A percentile compares a stretch with the other conserved stretches of the same genome.
Evolutionary conservation across 2,888 invertebrate genomes (phyloP).

Genomic region (Microplitis manilae): DNA sequence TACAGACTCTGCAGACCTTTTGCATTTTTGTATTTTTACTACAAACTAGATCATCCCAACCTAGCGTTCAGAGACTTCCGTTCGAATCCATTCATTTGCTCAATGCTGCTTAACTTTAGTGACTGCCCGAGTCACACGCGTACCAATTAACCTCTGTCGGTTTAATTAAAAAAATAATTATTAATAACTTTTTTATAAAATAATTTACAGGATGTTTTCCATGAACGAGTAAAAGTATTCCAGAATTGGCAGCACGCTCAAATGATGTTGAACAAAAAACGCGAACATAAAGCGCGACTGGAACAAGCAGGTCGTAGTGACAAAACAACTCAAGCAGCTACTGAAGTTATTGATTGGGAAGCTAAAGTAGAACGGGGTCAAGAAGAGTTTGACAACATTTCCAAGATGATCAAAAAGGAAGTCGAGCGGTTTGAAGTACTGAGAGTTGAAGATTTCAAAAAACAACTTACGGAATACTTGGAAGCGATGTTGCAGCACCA

Average conservation of each 20-base stretch:
- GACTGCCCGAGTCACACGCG: neutral
- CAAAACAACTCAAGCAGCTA: constrained; percentile 88
- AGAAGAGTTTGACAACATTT: constrained; percentile 96
- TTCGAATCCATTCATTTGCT: too few relatives aligned
- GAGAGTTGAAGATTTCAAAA: constrained; percentile 91
- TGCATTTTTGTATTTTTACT: too few relatives aligned
- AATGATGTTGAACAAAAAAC: constrained; percentile 91
- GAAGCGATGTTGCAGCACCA: constrained; percentile 96
- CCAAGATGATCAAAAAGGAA: constrained; percentile 93
- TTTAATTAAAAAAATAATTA: too few relatives aligned
- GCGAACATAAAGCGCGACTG: constrained; percentile 93
- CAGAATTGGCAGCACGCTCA: constrained; percentile 99
- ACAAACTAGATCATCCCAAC: too few relatives aligned
- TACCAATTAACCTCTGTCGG: neutral
- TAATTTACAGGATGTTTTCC: constrained; percentile 76
- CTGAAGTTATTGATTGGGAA: constrained; percentile 98
- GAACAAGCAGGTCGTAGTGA: constrained; percentile 93
- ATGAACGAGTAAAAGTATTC: constrained; percentile 86
- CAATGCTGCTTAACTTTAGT: neutral
- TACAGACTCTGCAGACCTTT: too few relatives aligned
- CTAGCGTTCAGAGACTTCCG: too few relatives aligned
- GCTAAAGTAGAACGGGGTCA: constrained; percentile 96
- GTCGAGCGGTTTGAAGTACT: constrained; percentile 92
- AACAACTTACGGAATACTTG: constrained; percentile 90
- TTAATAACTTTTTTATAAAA: too few relatives aligned